A percentile compares a stretch with the other conserved stretches of the same genome.
Conservation (phyloP, 2,113 vertebrate species). For the Pteruthius melanotis region DNA sequence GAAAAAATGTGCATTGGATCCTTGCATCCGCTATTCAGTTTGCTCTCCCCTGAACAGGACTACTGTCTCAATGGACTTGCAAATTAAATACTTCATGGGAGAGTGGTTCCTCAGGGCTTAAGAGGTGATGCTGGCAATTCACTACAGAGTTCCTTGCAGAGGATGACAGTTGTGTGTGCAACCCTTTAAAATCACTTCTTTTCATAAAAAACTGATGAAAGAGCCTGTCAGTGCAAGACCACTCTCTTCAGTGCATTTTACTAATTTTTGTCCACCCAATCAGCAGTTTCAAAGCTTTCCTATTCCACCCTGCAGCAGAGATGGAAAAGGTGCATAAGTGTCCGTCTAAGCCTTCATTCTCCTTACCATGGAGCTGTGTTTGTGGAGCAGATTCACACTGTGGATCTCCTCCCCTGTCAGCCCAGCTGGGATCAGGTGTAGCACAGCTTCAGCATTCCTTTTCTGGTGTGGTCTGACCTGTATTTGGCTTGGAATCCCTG, state of each 20-base stretch:
- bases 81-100: not conserved
- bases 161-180: not conserved
- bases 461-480: fast-evolving
- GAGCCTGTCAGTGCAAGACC: not conserved
- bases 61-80: not conserved
- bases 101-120: not conserved
- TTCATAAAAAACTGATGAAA: not conserved
- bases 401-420: not conserved
- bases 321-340: not conserved
- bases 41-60: not conserved
- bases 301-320: not conserved
- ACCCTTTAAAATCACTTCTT: not conserved
- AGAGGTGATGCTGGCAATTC: not conserved
- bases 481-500: not conserved
- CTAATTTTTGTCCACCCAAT: not conserved
- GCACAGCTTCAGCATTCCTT: not conserved
- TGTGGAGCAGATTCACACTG: not conserved
- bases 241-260: not conserved
- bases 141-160: not conserved
- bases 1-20: not conserved
- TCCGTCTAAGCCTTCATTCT: not conserved
- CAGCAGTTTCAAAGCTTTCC: not conserved
- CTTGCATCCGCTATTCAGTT: not conserved
- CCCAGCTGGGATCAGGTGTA: not conserved
- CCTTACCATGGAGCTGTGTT: not conserved